Evolutionary conservation across 30 jellyfish, hydroid and myxozoan genomes (phyloP), one percentile per base, ranked within the genome.

Genomic region (Catostylus mosaicus): DNA sequence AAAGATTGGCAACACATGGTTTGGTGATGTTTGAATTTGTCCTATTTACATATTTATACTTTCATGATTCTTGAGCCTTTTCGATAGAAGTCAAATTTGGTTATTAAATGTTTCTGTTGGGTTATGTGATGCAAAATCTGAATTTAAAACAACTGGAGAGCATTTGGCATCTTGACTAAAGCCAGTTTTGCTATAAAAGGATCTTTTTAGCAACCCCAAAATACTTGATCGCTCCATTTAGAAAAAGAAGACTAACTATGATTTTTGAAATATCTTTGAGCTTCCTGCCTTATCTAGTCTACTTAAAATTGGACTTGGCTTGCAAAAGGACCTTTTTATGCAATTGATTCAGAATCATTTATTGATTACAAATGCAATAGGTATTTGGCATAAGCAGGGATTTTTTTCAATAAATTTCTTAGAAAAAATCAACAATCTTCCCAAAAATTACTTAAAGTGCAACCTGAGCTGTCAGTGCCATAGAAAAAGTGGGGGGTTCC

Each of bases 161-260:
- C 54, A 40, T 40, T 7, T 40, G n/a, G n/a, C n/a, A n/a, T n/a
- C n/a, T n/a, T n/a, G n/a, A n/a, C n/a, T n/a, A 40, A 14, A 40
- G 7, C 54, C 54, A 40, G 54, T 40, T 40, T 40, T 40, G 54
- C 54, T 40, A 68, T 68, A 68, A 68, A 34, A 43, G 38, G 80
- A 34, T 20, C 6, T 27, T 34, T 23, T 68, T 68, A 16, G 36
- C 38, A 43, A 34, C 14, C 80, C 65, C 65, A 68, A 68, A 68
- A 68, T 65, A 68, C 80, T 68, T 68, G 67, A 68, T 24, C 27
- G 38, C 27, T 67, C 80, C 80, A 26, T 68, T 34, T 29, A 68
- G 35, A 34, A 27, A 68, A 68, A 68, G 20, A 65, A 68, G 19
- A 34, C 80, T 65, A 68, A 16, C 80, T 68, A 33, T 43, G 33